Conservation (phyloP, 2,113 vertebrate species). For the Campylomormyrus tamandua region DNA sequence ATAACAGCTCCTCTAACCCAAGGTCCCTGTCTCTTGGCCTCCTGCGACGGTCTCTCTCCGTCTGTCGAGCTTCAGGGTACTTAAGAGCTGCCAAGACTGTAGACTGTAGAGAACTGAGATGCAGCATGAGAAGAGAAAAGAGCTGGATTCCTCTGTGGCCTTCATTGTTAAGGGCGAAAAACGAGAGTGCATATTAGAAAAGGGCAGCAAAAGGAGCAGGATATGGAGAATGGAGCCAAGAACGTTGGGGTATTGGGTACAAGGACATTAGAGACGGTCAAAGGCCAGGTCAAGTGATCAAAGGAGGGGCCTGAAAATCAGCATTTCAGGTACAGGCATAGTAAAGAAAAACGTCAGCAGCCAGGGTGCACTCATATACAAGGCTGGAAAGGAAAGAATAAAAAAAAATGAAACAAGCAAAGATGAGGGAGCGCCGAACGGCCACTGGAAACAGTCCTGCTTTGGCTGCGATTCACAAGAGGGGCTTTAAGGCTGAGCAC, state of each 20-base stretch:
- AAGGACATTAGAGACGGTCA: background rate
- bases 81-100: background rate
- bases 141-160: background rate
- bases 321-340: background rate
- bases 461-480: background rate
- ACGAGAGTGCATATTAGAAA: background rate
- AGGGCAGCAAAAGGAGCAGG: background rate
- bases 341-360: background rate
- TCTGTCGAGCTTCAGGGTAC: background rate
- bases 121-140: background rate
- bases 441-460: background rate
- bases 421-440: background rate
- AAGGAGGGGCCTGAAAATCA: background rate
- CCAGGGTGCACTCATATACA: background rate
- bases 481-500: background rate
- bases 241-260: background rate
- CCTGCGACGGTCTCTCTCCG: background rate
- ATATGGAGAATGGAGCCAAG: background rate
- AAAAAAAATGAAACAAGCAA: background rate
- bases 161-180: background rate
- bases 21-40: background rate
- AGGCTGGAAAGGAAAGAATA: background rate
- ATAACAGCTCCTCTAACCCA: background rate
- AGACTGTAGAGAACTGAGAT: background rate
- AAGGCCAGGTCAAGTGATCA: background rate